Evolutionary conservation across 2,888 invertebrate genomes (phyloP), one percentile per base, ranked within the genome.

Genomic region (Synanthedon formicaeformis): DNA sequence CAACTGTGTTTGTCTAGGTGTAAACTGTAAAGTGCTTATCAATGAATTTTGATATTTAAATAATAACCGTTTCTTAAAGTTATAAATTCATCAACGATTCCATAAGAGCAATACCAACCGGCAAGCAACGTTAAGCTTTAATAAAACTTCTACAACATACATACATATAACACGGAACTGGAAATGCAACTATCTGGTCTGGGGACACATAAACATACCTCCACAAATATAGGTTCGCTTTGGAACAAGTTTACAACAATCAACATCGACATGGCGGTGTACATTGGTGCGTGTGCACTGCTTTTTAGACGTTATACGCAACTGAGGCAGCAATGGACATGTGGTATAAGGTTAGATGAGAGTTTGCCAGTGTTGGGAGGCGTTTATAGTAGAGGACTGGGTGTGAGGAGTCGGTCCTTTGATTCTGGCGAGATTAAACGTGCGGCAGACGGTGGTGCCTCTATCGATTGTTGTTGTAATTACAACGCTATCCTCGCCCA

Each of bases 381-480:
- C 71, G 71, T 69, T 69, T 64, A 65, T 64, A 61, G 72, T 78
- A 65, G 65, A 59, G 64, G 64, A 74, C 73, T 71, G 78, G 82
- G 81, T 78, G 81, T 82, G 83, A 81, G 82, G 83, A 78, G 81
- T 78, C 79, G 78, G 82, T 84, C 84, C 86, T 85, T 84, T 83
- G 84, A 83, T 85, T 87, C 81, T 77, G 78, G 81, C 80, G 85
- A 87, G 85, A 83, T 84, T 87, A 87, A 85, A 82, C 88, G 85
- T 85, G 88, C 85, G 81, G 83, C 86, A 82, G 86, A 86, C 87
- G 86, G 87, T 84, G 85, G 86, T 85, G 84, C 81, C 81, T 83
- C 82, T 84, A 88, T 88, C 87, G 88, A 88, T 88, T 87, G 88
- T 87, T 87, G 88, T 87, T 84, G 82, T 86, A 88, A 87, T 88